These are phyloP conservation scores for Doryteuthis pealeii DNA, from an alignment of 1,140 invertebrate species.

Conservation along the genomic window DNA sequence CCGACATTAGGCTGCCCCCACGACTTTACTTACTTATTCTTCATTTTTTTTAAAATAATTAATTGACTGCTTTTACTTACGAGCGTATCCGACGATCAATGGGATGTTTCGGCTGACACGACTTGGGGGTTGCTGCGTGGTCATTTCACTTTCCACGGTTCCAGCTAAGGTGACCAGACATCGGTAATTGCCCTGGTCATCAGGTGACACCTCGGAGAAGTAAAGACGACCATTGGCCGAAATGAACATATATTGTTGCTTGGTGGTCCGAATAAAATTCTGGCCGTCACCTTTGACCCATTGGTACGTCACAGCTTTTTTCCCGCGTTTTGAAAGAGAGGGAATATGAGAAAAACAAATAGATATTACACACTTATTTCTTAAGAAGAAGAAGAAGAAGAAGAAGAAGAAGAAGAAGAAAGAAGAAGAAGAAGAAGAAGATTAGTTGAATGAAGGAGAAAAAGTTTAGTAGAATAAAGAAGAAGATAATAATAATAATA, in stretches of 20 bases:
- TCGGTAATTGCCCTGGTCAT: conserved; percentile 31
- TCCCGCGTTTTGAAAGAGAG: too few relatives aligned
- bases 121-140: conserved; percentile 31
- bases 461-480: too few relatives aligned
- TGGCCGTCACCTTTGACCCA: conserved; percentile 31
- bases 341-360: neutral
- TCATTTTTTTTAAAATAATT: too few relatives aligned
- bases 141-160: conserved; percentile 20
- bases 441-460: too few relatives aligned
- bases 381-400: too few relatives aligned
- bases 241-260: conserved; percentile 35
- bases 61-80: conserved; percentile 26
- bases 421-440: too few relatives aligned
- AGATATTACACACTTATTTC: too few relatives aligned
- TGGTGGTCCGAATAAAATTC: conserved; percentile 27
- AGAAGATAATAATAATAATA: too few relatives aligned
- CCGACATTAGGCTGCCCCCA: too few relatives aligned
- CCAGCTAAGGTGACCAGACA: conserved; percentile 38
- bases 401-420: too few relatives aligned
- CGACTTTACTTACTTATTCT: too few relatives aligned
- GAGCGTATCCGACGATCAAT: conserved; percentile 32
- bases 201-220: conserved; percentile 35
- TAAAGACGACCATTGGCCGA: conserved; percentile 37
- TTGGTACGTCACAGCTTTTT: conserved; percentile 31
- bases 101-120: conserved; percentile 34